Percentiles rank a stretch among this genome's conserved stretches.
These are phyloP conservation scores for Phytoseiulus persimilis DNA, from an alignment of 2,888 invertebrate species.

Conservation along the genomic window DNA sequence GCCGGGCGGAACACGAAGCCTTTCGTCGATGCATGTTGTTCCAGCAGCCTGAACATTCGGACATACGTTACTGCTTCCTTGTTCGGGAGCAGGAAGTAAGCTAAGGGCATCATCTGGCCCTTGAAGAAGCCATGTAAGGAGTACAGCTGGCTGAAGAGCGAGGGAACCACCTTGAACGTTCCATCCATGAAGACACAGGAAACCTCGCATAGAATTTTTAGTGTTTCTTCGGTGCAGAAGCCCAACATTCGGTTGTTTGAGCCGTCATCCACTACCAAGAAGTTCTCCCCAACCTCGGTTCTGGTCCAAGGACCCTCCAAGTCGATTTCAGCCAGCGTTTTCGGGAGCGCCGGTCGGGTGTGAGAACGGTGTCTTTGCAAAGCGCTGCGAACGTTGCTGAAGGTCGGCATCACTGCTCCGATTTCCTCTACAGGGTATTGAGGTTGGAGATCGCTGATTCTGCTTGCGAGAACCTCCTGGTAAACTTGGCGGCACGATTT, in stretches of 20 bases:
- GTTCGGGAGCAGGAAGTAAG: background rate
- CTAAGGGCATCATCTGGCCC: background rate
- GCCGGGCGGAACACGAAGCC: background rate
- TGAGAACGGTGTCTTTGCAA: background rate
- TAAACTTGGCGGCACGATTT: background rate
- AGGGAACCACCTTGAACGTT: background rate
- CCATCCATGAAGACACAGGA: background rate
- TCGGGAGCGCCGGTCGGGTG: background rate
- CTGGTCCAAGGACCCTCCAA: background rate
- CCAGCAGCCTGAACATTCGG: background rate
- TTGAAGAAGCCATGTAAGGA: background rate
- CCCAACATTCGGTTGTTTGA: background rate
- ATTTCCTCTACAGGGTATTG: background rate
- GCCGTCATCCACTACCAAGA: background rate
- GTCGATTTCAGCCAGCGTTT: background rate
- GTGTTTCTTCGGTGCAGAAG: background rate
- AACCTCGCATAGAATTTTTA: background rate
- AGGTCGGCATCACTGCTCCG: background rate
- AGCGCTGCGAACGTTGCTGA: background rate
- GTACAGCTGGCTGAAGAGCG: background rate
- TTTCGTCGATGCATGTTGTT: background rate
- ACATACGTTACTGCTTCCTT: background rate
- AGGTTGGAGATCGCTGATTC: too few relatives aligned
- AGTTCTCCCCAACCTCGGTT: background rate
- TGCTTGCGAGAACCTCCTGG: background rate